Base-by-base conservation (phyloP, 2,797 vertebrate species). In the Threskiornis aethiopicus region DNA sequence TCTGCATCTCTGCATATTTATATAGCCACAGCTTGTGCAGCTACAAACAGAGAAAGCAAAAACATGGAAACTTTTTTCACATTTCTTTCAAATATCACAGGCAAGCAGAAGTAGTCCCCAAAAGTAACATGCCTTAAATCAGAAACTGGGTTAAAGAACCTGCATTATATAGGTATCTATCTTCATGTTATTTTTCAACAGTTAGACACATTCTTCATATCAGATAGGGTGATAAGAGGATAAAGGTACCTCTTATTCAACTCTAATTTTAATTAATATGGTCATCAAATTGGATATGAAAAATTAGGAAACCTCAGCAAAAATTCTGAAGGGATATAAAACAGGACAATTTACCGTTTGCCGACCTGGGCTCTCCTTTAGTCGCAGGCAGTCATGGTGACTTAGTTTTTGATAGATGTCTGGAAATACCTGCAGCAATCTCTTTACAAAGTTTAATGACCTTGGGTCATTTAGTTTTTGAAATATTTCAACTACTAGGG, bases 371-470 rank as follows among this genome's bases (percentile, higher is more conserved):
- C 87, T 95, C 80, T 79, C 26, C 55, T 79, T 59, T 57, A 49
- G 61, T 80, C 42, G 16, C 9, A n/a, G 13, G 64, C 87, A 66
- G 91, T 72, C 80, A 47, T 42, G 57, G 87, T 91, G 89, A 83
- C 86, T 91, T 55, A 22, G 47, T 25, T 90, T 84, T 67, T 83
- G 87, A 95, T 51, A 70, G 82, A 87, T 93, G 91, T 49, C 80
- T 93, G 82, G 84, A 96, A 96, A 55, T 42, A 85, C 91, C 91
- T 87, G 88, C 87, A 85, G 90, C 87, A 64, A 81, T 89, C 83
- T 92, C 84, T 94, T 92, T 26, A 87, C 93, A 87, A 92, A 97
- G 83, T 87, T 91, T 91, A 93, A 94, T 94, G 96, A 95, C 90
- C 70, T 92, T 61, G 26, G 69, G 71, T 94, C 93, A 89, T 93